Evolutionary conservation across 1,140 invertebrate species (phyloP), one percentile per base, ranked within the genome.

Genomic region (Stegodyphus dumicola): DNA sequence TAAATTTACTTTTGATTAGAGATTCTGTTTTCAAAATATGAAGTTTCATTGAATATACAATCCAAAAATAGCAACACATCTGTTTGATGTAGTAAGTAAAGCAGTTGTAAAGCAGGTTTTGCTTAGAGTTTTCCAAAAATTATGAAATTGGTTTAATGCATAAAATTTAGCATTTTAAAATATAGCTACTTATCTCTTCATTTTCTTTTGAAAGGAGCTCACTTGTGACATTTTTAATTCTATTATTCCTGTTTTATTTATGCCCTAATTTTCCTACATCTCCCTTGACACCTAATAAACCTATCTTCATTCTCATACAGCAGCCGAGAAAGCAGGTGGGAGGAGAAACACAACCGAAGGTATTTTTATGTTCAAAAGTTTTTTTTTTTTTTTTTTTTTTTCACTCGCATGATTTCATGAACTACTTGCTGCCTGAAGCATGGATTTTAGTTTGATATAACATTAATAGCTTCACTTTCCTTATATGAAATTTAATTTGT

Each of bases 241-340:
- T 33, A 33, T 33, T 33, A 3, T 67, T 18, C 9, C 7, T 67
- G 65, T 60, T 60, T 60, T 15, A 11, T 60, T 60, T 15, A 60
- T 60, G 15, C 56, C 9, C 56, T 15, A 11, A 11, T 60, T 9
- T 60, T 11, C 9, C 1, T 60, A 60, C 9, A 0, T 17, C 65
- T n/a, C 17, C n/a, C 65, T n/a, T 67, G 7, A 15, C 11, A 67
- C 65, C 65, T 17, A n/a, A 67, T 13, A 3, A 18, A 15, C 17
- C 54, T 78, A 48, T 78, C n/a, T 86, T 86, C 84, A 86, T 78
- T 86, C 84, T 77, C 33, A 86, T n/a, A 86, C 60, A 86, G 84
- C 84, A 65, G 78, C 66, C 75, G 75, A 86, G 67, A 86, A 86
- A 49, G 67, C 76, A 86, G 53, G 75, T 77, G 76, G 54, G 56